Evolutionary conservation across 2,888 invertebrate species (phyloP), one percentile per base, ranked within the genome.

Genomic region (Archaeoteleia sp.): DNA sequence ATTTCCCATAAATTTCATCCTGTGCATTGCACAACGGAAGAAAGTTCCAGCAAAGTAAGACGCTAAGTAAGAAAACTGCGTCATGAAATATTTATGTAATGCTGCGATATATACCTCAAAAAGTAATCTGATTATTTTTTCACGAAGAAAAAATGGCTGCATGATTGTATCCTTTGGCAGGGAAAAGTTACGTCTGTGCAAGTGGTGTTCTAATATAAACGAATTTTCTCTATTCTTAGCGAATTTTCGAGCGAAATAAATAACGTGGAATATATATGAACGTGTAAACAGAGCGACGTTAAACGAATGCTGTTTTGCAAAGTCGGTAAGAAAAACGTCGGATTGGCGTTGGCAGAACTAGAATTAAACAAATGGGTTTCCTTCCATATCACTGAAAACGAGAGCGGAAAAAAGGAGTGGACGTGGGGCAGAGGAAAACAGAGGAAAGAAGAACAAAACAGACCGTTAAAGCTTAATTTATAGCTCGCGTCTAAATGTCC

Each of bases 391-490:
- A 40, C 45, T 23, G 51, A 43, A 62, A 63, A 32, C 27, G 42
- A 45, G 34, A 48, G 61, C 23, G 43, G 43, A 55, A 48, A 48
- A 65, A 49, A 49, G 46, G 49, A 42, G 55, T 13, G 49, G 42
- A 45, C 46, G 49, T 32, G 46, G 42, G 20, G 43, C 13, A 6
- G 30, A 35, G 43, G 49, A 54, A 48, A 53, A 30, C 42, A 58
- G 62, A 58, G 20, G 51, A 62, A 67, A 70, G 60, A 60, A 67
- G 60, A 43, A 63, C 68, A 67, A 71, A 72, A 72, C 68, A 62
- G 57, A 12, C 48, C 53, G 67, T 70, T 61, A 67, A 70, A 74
- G 71, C 63, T 75, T 77, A 73, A 77, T 77, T 75, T 75, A 77
- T 76, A 67, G 73, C 67, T 23, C 32, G 42, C 55, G 68, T 72